Base-by-base conservation (phyloP, 1,140 invertebrate species). In the Bombus confusus region DNA sequence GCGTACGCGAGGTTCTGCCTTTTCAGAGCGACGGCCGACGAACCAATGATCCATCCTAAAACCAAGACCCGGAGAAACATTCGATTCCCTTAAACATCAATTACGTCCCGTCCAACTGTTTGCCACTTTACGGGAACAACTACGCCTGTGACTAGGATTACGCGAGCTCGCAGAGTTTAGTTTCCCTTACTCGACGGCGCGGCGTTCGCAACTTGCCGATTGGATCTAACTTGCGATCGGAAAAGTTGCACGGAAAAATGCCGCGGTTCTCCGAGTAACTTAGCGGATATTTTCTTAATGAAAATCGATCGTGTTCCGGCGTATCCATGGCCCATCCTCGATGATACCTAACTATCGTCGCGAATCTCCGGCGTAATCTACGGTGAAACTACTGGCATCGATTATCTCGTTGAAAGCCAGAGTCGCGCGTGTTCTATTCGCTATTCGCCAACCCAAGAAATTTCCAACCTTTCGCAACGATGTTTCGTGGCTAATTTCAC, bases 271-370 rank as follows among this genome's bases (percentile, higher is more conserved):
- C 8, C n/a, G 39, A 62, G 31, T 73, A 64, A 52, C 68, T 83
- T 74, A 52, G 25, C 25, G 37, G 3, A 43, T 78, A 80, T 68
- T 77, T 83, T 83, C 74, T 85, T 81, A 88, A 73, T 52, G 86
- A 47, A 88, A 88, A 87, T 88, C 77, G 86, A 88, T 87, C 47
- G 47, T 22, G 47, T 52, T 22, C 47, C 18, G 18, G 47, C 47
- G 47, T 52, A 52, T 52, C 59, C 73, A 79, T 39, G 39, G 4
- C 25, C 47, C 3, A 28, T 22, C 22, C 12, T 31, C n/a, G n/a
- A 22, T 9, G 22, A 10, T 66, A 15, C 0, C n/a, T 8, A 22
- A 52, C 47, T 22, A 6, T 15, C 10, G n/a, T 31, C n/a, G 1
- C n/a, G n/a, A n/a, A 4, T n/a, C 47, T 52, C 47, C 18, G 47